Conservation (phyloP, 2,797 vertebrate species). For the Sternarchorhynchus goeldii region DNA sequence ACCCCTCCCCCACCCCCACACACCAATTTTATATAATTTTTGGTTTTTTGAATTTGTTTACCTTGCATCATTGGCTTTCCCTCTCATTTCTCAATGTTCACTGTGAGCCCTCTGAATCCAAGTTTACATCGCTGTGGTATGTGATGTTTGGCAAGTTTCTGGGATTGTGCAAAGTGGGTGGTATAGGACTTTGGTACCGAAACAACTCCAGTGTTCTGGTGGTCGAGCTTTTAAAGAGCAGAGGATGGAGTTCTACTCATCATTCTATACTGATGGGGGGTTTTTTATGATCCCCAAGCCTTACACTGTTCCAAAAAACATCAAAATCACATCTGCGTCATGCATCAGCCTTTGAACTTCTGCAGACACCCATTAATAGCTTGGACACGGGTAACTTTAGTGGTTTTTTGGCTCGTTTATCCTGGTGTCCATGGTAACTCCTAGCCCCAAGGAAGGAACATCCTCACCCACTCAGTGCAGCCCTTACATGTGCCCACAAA, state of each 20-base stretch:
- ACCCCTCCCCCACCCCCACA: neutral
- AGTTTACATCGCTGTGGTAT: conserved; percentile 70
- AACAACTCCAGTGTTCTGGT: conserved; percentile 54
- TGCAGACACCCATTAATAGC: conserved; percentile 60
- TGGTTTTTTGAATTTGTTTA: conserved; percentile 11
- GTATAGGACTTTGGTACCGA: conserved; percentile 65
- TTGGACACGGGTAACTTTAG: conserved; percentile 6
- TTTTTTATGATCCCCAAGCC: conserved; percentile 46
- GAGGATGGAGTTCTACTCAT: conserved; percentile 40
- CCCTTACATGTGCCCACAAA: conserved; percentile 50
- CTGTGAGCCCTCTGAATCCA: conserved; percentile 61
- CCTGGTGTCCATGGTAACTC: conserved; percentile 47
- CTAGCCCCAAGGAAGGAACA: conserved; percentile 62
- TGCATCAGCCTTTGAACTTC: conserved; percentile 38
- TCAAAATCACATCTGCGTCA: conserved; percentile 26
- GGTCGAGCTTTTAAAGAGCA: conserved; percentile 49
- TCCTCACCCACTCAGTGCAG: conserved; percentile 48
- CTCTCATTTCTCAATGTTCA: conserved; percentile 56
- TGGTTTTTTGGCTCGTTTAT: conserved; percentile 21
- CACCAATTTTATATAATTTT: neutral
- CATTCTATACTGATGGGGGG: conserved; percentile 46
- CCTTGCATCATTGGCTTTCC: conserved; percentile 23
- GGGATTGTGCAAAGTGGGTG: conserved; percentile 59
- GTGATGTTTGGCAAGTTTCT: conserved; percentile 60
- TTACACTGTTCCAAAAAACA: conserved; percentile 53